These are phyloP conservation scores for Crioceris asparagi DNA, from an alignment of 2,888 invertebrate genomes.

Conservation along the genomic window DNA sequence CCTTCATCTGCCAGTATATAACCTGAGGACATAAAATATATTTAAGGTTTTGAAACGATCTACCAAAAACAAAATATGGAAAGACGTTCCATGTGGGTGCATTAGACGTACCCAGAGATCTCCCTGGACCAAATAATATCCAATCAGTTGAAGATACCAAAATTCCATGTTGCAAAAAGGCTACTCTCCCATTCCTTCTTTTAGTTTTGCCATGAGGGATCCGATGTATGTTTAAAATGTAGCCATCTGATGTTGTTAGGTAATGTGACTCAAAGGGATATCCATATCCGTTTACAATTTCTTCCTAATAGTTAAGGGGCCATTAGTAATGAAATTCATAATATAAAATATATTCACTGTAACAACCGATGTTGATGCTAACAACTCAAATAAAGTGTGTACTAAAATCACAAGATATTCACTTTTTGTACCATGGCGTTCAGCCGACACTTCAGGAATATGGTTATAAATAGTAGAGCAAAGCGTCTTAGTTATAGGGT, in stretches of 20 bases:
- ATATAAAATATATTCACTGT: no score
- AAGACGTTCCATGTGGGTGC: neutral
- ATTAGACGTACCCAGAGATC: constrained; percentile 26
- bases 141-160: constrained; percentile 44
- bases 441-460: no score
- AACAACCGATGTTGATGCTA: no score
- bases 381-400: no score
- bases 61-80: neutral
- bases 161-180: constrained; percentile 45
- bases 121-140: constrained; percentile 42
- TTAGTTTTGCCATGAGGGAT: constrained; percentile 39
- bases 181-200: constrained; percentile 27
- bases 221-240: constrained; percentile 44
- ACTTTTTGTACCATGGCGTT: no score
- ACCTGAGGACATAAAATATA: constrained; percentile 25
- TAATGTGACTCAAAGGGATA: constrained; percentile 37
- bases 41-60: neutral
- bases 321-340: no score
- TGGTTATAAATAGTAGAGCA: no score
- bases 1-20: constrained; percentile 38
- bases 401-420: no score
- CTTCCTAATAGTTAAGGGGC: no score
- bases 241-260: constrained; percentile 45
- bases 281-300: no score
- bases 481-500: no score